Percentiles rank a stretch among this genome's conserved stretches.
Evolutionary conservation across 2,888 invertebrate genomes (phyloP).

Genomic region (Tenthredo mesomela): DNA sequence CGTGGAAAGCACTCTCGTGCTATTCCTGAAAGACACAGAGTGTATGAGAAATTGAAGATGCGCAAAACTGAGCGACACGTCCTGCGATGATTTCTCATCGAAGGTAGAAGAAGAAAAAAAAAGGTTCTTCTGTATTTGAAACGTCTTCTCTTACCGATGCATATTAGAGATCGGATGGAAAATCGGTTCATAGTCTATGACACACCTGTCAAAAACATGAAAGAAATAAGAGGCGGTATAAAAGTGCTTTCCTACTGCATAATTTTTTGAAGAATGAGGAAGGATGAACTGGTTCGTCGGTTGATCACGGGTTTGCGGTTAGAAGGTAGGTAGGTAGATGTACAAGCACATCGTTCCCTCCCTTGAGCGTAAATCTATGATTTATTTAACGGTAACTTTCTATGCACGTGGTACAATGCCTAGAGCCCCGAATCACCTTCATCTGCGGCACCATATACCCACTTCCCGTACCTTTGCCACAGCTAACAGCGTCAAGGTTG

Average conservation of each 20-base stretch:
- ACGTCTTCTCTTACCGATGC: background rate
- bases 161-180: background rate
- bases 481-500: slow-evolving; percentile 33
- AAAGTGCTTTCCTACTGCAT: background rate
- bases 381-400: slow-evolving; percentile 46
- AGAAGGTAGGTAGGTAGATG: slow-evolving; percentile 23
- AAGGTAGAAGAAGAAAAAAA: too few relatives aligned
- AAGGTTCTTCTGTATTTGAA: too few relatives aligned
- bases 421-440: slow-evolving; percentile 35
- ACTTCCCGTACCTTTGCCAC: slow-evolving; percentile 11
- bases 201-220: background rate
- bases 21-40: background rate
- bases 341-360: slow-evolving; percentile 5
- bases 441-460: slow-evolving; percentile 12
- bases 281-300: slow-evolving; percentile 50
- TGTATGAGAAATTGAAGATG: background rate
- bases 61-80: background rate
- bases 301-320: slow-evolving; percentile 47
- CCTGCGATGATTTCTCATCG: background rate
- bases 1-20: background rate
- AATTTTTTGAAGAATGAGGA: slow-evolving; percentile 13
- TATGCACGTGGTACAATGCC: slow-evolving; percentile 40
- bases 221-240: background rate
- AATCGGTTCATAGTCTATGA: background rate
- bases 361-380: slow-evolving; percentile 42